Evolutionary conservation across 2,888 invertebrate species (phyloP).

Genomic region (Drosophila prolongata): DNA sequence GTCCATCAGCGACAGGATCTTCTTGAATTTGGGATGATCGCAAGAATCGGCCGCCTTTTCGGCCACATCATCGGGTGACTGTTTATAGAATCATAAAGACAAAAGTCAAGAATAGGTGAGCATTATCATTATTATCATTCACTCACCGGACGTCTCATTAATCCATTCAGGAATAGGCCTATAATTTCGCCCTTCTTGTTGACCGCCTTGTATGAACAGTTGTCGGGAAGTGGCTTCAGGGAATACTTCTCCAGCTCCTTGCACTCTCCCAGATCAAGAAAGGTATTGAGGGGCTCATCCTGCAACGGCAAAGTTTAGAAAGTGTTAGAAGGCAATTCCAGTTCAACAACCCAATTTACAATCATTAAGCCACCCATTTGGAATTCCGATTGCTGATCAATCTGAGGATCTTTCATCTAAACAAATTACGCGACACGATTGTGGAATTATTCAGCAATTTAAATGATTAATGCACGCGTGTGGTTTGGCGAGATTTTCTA

Average conservation of each 20-base stretch:
- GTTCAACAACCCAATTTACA: too few species aligned
- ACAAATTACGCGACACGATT: conserved; percentile 64
- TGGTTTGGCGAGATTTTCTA: conserved; percentile 20
- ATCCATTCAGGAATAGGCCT: conserved; percentile 86
- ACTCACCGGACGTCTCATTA: conserved; percentile 82
- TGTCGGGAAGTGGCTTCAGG: conserved; percentile 85
- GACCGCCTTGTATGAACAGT: conserved; percentile 86
- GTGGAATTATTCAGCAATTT: conserved; percentile 31
- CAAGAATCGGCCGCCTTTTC: conserved; percentile 80
- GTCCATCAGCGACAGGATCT: conserved; percentile 85
- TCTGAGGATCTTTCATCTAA: conserved; percentile 14
- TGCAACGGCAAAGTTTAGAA: conserved; percentile 49
- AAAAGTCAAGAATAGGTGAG: neutral
- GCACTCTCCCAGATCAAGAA: conserved; percentile 83
- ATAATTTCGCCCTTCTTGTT: conserved; percentile 85
- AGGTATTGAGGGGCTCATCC: conserved; percentile 84
- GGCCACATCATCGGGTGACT: conserved; percentile 50
- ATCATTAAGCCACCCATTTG: conserved; percentile 8
- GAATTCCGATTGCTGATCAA: neutral
- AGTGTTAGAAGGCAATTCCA: neutral
- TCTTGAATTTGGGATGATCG: conserved; percentile 85
- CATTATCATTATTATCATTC: neutral
- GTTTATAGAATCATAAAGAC: neutral
- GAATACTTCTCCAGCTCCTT: conserved; percentile 86
- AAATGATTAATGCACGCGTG: conserved; percentile 64